These are phyloP conservation scores for Lepetodrilus schrolli DNA, from an alignment of 2,888 invertebrate species.

Conservation along the genomic window DNA sequence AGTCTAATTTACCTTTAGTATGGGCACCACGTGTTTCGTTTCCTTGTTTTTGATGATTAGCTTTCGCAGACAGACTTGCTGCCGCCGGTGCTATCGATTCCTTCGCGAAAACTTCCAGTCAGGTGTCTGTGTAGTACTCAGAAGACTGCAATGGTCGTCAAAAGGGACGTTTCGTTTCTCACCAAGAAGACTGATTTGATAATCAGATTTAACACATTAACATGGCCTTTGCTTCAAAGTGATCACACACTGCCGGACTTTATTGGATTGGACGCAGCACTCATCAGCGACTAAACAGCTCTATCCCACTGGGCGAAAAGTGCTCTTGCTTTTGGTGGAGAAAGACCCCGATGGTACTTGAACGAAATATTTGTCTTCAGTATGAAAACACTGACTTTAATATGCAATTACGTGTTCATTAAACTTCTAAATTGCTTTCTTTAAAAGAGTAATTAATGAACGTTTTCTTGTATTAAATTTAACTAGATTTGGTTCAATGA, in stretches of 20 bases:
- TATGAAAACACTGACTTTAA: too few relatives aligned
- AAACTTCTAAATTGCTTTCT: too few relatives aligned
- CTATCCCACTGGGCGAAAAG: not conserved
- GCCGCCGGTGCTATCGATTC: conserved; percentile 7
- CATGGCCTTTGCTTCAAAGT: not conserved
- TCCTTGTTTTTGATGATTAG: not conserved
- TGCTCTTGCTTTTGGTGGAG: too few relatives aligned
- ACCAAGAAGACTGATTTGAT: not conserved
- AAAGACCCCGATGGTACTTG: too few relatives aligned
- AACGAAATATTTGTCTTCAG: too few relatives aligned
- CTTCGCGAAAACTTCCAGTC: not conserved
- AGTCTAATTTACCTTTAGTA: not conserved
- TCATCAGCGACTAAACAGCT: not conserved
- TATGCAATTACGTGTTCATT: too few relatives aligned
- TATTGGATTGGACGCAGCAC: not conserved
- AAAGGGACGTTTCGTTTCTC: not conserved
- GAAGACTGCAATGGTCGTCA: not conserved
- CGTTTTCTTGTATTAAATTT: too few relatives aligned
- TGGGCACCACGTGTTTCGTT: not conserved
- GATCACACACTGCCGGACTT: not conserved
- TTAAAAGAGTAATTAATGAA: too few relatives aligned
- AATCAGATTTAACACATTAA: conserved; percentile 7
- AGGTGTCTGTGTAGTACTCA: conserved; percentile 13
- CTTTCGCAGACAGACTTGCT: not conserved
- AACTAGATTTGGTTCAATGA: too few relatives aligned